These are phyloP conservation scores for Bos indicus DNA, from an alignment of 2,113 vertebrate genomes.

Conservation along the genomic window DNA sequence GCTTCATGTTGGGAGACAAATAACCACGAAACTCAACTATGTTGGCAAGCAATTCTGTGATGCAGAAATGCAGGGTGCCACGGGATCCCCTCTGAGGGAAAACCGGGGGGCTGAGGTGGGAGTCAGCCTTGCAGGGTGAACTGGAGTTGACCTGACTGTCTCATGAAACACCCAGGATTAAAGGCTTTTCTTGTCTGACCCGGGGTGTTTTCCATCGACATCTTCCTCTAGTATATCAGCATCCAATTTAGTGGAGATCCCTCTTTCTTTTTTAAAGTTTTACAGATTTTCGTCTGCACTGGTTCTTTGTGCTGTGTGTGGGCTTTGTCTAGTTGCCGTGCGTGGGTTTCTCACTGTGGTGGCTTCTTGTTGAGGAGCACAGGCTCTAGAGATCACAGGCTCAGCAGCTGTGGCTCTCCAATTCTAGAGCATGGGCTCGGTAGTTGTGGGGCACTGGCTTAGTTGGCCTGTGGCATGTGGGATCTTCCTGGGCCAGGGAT, in stretches of 20 bases:
- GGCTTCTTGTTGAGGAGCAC: neutral
- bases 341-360: rapidly evolving
- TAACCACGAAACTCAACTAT: neutral
- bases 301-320: neutral
- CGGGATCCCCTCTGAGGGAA: neutral
- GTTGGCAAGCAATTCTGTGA: rapidly evolving
- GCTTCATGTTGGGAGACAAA: neutral
- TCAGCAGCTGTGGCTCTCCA: neutral
- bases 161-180: neutral
- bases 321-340: neutral
- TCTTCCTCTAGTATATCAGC: no score
- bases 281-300: neutral
- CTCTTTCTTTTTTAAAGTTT: neutral
- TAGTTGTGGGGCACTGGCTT: neutral
- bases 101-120: neutral
- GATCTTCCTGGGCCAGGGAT: neutral
- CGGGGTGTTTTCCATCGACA: neutral
- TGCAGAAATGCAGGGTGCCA: rapidly evolving
- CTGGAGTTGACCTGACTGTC: neutral
- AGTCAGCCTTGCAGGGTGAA: neutral
- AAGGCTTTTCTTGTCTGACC: no score
- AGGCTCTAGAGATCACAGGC: neutral
- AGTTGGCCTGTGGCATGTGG: neutral
- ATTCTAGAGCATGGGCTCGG: rapidly evolving
- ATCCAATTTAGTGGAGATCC: neutral